phyloP scores from a whole-genome alignment of 1,140 invertebrate genomes.

The Caenorhabditis elegans region DNA sequence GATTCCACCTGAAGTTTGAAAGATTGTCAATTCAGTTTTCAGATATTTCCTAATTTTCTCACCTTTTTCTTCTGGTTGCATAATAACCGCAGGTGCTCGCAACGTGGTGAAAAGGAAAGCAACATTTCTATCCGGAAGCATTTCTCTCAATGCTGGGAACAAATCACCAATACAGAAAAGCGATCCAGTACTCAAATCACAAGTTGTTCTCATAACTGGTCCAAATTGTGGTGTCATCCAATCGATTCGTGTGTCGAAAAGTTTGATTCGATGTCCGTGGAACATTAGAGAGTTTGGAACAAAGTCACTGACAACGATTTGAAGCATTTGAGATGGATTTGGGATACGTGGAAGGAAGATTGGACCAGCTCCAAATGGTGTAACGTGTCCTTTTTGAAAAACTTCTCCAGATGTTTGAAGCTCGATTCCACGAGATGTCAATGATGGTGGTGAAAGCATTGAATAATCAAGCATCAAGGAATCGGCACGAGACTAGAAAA shows the following conservation, averaged over 20 bases:
- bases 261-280: constrained; percentile 62
- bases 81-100: constrained; percentile 34
- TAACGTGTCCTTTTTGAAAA: constrained; percentile 18
- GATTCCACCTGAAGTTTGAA: constrained; percentile 54
- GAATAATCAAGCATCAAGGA: constrained; percentile 60
- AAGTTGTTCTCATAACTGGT: constrained; percentile 62
- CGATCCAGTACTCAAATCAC: constrained; percentile 54
- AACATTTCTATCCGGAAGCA: constrained; percentile 33
- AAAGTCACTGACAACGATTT: constrained; percentile 63
- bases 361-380: constrained; percentile 57
- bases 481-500: constrained; percentile 53
- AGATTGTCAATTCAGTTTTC: too few species aligned
- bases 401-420: constrained; percentile 60
- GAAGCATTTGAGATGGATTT: constrained; percentile 61
- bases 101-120: constrained; percentile 39
- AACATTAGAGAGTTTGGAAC: constrained; percentile 63
- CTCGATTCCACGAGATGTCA: constrained; percentile 55
- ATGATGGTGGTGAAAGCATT: constrained; percentile 49
- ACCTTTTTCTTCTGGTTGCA: constrained; percentile 31
- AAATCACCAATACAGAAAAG: constrained; percentile 64
- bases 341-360: constrained; percentile 49
- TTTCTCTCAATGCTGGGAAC: constrained; percentile 59
- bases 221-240: constrained; percentile 63
- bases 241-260: constrained; percentile 64
- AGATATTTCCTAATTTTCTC: background rate